A percentile compares a stretch with the other conserved stretches of the same genome.
These are phyloP conservation scores for Kradibia gibbosae DNA, from an alignment of 1,140 invertebrate species.

Conservation along the genomic window DNA sequence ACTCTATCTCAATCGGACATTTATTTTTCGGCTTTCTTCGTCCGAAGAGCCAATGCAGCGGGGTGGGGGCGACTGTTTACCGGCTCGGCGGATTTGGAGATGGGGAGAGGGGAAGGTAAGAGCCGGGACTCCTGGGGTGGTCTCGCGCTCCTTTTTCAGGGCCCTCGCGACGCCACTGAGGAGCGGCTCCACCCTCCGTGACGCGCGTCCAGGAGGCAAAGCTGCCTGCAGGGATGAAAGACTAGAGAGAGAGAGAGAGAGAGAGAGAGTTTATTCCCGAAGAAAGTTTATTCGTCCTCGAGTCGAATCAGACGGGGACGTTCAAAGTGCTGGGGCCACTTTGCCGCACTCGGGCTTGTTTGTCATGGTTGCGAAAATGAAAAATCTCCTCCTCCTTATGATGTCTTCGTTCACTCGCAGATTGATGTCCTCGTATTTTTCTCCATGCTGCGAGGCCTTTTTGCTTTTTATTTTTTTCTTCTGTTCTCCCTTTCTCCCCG, in stretches of 20 bases:
- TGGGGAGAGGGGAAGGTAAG: background rate
- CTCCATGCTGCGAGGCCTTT: no score
- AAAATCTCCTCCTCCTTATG: conserved; percentile 24
- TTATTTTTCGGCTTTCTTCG: no score
- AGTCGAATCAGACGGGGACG: conserved; percentile 27
- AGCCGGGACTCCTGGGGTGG: conserved; percentile 65
- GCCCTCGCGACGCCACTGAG: conserved; percentile 53
- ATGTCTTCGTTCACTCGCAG: conserved; percentile 47
- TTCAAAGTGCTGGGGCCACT: conserved; percentile 43
- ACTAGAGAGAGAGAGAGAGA: conserved; percentile 15
- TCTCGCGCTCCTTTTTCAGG: conserved; percentile 68
- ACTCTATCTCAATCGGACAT: no score
- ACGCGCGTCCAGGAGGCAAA: no score
- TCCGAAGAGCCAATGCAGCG: no score
- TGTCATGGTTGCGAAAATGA: conserved; percentile 58
- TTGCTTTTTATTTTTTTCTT: no score
- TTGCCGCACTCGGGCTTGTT: conserved; percentile 53
- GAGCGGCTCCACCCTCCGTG: conserved; percentile 58
- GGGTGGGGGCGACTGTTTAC: no score
- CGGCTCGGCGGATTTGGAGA: no score
- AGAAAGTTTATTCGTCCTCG: conserved; percentile 42
- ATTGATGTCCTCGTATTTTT: conserved; percentile 35
- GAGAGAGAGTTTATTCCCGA: no score
- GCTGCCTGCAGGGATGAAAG: no score
- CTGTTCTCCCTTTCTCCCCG: background rate